phyloP scores from a whole-genome alignment of 2,113 vertebrate species.

The Lepisosteus oculatus region DNA sequence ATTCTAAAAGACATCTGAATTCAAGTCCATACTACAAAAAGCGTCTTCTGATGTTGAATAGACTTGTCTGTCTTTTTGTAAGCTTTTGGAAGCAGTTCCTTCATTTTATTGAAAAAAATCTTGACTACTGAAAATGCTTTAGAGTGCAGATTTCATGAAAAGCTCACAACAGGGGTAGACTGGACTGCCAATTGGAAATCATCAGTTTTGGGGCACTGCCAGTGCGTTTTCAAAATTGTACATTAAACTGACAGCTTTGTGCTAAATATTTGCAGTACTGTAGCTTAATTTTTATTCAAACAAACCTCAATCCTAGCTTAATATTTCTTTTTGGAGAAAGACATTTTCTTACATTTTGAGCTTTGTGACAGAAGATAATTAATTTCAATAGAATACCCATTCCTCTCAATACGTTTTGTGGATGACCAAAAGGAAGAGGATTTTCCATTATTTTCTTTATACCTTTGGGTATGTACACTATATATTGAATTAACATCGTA shows the following conservation, averaged over 20 bases:
- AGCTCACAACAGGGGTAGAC: constrained; percentile 9
- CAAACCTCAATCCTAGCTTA: not conserved
- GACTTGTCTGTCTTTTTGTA: not conserved
- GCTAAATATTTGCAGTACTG: not conserved
- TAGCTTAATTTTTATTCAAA: not conserved
- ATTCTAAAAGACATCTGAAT: constrained; percentile 5
- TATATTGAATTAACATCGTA: no score
- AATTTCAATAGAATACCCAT: not conserved
- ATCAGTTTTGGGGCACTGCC: not conserved
- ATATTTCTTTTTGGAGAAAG: not conserved
- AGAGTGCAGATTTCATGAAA: constrained; percentile 17
- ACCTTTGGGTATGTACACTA: no score
- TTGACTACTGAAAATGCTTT: constrained; percentile 3
- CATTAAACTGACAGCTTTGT: constrained; percentile 22
- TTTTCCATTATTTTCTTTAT: not conserved
- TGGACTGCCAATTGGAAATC: constrained; percentile 10
- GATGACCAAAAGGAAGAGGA: not conserved
- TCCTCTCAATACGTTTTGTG: not conserved
- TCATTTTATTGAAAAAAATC: not conserved
- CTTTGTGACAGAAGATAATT: not conserved
- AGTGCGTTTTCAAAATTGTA: not conserved
- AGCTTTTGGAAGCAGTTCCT: not conserved
- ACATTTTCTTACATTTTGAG: no score
- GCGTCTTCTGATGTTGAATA: constrained; percentile 6
- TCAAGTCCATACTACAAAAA: not conserved